Conservation (phyloP, 2,113 vertebrate genomes). For the Cygnus buccinator region DNA sequence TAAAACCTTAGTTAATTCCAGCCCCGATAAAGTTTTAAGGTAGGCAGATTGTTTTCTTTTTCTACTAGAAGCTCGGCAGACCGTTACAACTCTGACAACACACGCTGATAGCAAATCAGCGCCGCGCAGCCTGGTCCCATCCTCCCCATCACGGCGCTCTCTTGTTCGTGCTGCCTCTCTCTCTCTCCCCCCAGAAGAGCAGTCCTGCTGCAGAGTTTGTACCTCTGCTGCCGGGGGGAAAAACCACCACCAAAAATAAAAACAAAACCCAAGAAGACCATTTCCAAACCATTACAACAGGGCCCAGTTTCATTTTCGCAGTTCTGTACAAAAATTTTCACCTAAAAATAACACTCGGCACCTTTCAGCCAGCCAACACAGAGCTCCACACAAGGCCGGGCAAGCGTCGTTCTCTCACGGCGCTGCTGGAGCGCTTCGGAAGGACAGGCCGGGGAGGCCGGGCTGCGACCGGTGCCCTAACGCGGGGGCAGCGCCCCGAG, state of each 20-base stretch:
- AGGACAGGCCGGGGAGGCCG: no score
- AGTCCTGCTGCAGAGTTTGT: neutral
- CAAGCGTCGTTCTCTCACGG: no score
- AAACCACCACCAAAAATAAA: neutral
- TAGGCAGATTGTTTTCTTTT: neutral
- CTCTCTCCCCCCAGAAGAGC: neutral
- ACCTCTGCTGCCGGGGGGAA: neutral
- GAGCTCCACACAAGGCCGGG: no score
- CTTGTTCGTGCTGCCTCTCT: neutral
- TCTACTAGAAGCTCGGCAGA: neutral
- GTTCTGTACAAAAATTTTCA: no score
- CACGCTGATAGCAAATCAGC: neutral
- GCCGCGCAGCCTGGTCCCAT: neutral
- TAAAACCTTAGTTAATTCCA: neutral
- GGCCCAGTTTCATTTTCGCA: no score
- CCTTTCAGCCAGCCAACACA: no score
- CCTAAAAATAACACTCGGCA: no score
- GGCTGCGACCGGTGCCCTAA: no score
- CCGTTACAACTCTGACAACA: fast-evolving
- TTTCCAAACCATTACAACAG: no score
- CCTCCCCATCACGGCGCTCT: neutral
- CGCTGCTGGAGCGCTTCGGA: no score
- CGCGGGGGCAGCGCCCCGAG: no score
- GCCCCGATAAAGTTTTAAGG: neutral
- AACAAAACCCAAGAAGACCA: no score